These are phyloP conservation scores for Otocyon megalotis DNA, from an alignment of 2,113 vertebrate genomes.

Conservation along the genomic window DNA sequence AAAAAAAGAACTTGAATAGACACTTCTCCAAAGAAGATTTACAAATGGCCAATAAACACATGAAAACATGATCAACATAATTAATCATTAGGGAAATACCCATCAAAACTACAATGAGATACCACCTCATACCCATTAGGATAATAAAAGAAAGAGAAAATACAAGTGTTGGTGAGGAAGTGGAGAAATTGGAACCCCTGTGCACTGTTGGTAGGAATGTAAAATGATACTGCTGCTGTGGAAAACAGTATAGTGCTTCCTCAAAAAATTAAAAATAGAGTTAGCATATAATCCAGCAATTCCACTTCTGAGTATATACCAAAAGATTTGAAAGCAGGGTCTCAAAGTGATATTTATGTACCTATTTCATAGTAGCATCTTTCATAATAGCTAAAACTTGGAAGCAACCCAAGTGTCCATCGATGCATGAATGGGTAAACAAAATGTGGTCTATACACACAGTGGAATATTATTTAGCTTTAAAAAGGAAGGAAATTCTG, in stretches of 20 bases:
- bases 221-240: background rate
- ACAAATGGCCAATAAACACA: background rate
- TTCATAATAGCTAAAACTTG: background rate
- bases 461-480: background rate
- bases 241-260: background rate
- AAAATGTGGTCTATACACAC: background rate
- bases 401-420: background rate
- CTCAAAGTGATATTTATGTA: background rate
- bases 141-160: background rate
- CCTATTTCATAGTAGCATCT: background rate
- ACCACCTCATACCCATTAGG: no score
- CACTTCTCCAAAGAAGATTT: background rate
- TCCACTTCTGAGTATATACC: background rate
- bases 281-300: background rate
- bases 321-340: background rate
- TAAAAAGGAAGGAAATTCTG: background rate
- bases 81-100: no score
- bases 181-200: background rate
- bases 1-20: background rate
- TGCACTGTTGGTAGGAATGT: background rate
- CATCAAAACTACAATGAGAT: no score
- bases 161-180: background rate
- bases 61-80: background rate
- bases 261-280: background rate
- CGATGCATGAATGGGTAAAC: background rate